These are phyloP conservation scores for Trachelus troglodyta DNA, from an alignment of 2,888 invertebrate genomes.

Conservation along the genomic window DNA sequence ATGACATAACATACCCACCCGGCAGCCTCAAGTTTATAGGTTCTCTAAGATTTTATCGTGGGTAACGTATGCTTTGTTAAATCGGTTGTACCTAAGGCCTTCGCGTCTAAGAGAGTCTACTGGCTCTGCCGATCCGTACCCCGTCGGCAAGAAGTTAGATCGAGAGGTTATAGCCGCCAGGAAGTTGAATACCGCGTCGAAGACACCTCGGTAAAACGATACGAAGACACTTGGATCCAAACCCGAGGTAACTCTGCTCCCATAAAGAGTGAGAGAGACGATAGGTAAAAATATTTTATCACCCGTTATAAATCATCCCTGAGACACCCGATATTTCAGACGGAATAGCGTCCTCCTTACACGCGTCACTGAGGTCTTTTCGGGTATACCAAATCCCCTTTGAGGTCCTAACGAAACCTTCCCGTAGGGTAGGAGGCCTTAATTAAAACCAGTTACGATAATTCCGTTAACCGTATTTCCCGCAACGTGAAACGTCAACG, in stretches of 20 bases:
- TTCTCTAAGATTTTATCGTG: constrained; percentile 64
- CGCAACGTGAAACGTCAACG: constrained; percentile 28
- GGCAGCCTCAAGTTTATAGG: constrained; percentile 62
- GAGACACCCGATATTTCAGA: background rate
- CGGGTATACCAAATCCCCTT: background rate
- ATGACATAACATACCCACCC: constrained; percentile 63
- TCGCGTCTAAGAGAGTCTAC: background rate
- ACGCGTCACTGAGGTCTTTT: background rate
- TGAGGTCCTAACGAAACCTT: constrained; percentile 44
- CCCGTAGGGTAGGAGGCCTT: constrained; percentile 39
- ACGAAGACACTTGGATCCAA: background rate
- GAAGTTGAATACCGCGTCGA: background rate
- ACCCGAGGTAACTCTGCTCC: background rate
- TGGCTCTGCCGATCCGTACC: background rate
- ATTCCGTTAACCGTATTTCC: constrained; percentile 46
- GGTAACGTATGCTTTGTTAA: constrained; percentile 66
- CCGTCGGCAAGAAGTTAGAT: background rate
- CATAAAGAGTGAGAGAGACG: background rate
- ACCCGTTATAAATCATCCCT: background rate
- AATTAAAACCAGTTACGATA: constrained; percentile 47
- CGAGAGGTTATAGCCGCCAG: background rate
- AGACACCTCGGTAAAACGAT: background rate
- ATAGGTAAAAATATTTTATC: background rate
- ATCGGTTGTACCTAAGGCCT: constrained; percentile 50
- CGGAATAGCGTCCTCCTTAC: background rate